Evolutionary conservation across 1,140 invertebrate species (phyloP).

Genomic region (Steinernema feltiae): DNA sequence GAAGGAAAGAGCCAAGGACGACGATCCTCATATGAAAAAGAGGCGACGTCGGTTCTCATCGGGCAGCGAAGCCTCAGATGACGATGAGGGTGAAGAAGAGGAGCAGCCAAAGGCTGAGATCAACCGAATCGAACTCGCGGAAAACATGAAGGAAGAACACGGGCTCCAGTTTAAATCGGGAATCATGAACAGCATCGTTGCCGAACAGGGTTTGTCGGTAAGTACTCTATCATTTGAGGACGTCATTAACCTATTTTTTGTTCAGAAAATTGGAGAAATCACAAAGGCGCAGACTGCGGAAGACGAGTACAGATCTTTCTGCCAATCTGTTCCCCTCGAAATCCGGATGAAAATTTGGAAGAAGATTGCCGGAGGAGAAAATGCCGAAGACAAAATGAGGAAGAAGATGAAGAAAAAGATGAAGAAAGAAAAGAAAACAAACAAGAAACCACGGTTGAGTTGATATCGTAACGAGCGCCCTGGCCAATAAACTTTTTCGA

Average conservation of each 20-base stretch:
- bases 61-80: constrained; percentile 8
- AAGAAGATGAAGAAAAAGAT: constrained; percentile 20
- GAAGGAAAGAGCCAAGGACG: constrained; percentile 12
- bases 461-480: too few relatives aligned
- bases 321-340: neutral
- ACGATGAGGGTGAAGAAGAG: constrained; percentile 27
- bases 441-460: too few relatives aligned
- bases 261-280: constrained; percentile 20
- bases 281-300: neutral
- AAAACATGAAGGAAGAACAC: constrained; percentile 38
- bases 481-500: too few relatives aligned
- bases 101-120: constrained; percentile 17
- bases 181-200: constrained; percentile 20
- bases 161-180: constrained; percentile 28
- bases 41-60: neutral
- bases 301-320: neutral
- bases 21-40: neutral
- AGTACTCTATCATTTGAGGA: constrained; percentile 1
- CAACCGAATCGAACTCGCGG: constrained; percentile 20
- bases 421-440: constrained; percentile 13
- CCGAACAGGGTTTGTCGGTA: constrained; percentile 16
- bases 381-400: neutral
- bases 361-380: neutral
- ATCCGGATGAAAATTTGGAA: neutral
- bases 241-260: neutral